Evolutionary conservation across 2,113 vertebrate species (phyloP).

Genomic region (Pontoporia blainvillei): DNA sequence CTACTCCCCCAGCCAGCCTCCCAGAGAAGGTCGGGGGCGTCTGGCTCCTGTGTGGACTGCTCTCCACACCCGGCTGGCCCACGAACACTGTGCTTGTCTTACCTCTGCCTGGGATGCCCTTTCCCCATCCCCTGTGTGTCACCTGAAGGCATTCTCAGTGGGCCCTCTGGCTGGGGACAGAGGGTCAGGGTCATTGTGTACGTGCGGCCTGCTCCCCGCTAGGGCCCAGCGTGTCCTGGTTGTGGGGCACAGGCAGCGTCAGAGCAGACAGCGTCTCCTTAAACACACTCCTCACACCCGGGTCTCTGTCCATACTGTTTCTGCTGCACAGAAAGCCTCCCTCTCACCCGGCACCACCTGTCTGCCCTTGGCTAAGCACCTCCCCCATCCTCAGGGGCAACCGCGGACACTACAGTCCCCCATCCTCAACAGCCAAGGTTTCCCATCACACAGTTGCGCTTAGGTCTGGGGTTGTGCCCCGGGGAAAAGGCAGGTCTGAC

Average conservation of each 20-base stretch:
- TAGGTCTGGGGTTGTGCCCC: background rate
- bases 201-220: background rate
- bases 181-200: rapidly evolving
- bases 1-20: background rate
- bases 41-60: background rate
- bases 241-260: background rate
- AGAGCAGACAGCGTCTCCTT: background rate
- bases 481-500: background rate
- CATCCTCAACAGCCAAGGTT: background rate
- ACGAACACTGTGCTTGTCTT: background rate
- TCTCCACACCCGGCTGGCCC: background rate
- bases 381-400: background rate
- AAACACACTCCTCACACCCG: background rate
- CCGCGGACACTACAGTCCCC: background rate
- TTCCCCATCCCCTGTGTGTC: background rate
- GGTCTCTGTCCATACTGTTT: background rate
- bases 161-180: background rate
- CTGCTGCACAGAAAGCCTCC: background rate
- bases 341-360: rapidly evolving
- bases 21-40: background rate
- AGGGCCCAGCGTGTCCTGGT: background rate
- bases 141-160: background rate
- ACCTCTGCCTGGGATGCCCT: background rate
- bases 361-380: background rate
- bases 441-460: background rate